Conservation (phyloP, 2,797 vertebrate species). For the Enoplosus armatus region DNA sequence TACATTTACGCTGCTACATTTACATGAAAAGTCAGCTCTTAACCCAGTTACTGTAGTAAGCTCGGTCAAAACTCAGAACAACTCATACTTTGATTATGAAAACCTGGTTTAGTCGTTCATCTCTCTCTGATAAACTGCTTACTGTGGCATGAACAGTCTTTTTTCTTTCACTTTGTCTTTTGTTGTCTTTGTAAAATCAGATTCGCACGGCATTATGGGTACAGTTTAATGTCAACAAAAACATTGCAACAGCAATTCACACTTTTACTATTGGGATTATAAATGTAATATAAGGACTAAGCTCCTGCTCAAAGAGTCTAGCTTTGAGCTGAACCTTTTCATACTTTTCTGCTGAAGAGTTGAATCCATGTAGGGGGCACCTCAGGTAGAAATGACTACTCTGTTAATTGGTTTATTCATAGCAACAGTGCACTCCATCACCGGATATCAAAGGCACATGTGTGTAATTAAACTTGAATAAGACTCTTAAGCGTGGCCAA, state of each 20-base stretch:
- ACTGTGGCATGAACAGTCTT: neutral
- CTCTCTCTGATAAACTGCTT: slow-evolving; percentile 30
- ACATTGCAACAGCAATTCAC: slow-evolving; percentile 41
- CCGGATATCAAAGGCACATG: slow-evolving; percentile 47
- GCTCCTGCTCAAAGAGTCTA: slow-evolving; percentile 23
- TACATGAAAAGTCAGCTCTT: slow-evolving; percentile 15
- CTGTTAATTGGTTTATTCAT: slow-evolving; percentile 63
- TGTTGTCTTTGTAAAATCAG: slow-evolving; percentile 46
- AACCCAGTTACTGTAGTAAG: slow-evolving; percentile 11
- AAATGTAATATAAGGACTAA: slow-evolving; percentile 48
- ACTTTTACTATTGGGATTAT: slow-evolving; percentile 56
- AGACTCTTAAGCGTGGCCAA: slow-evolving; percentile 39
- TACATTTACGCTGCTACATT: neutral
- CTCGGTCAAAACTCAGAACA: slow-evolving; percentile 4
- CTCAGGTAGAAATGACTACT: slow-evolving; percentile 59
- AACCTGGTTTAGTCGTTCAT: slow-evolving; percentile 10
- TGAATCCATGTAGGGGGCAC: slow-evolving; percentile 23
- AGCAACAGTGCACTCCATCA: slow-evolving; percentile 46
- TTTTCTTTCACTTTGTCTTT: slow-evolving; percentile 25
- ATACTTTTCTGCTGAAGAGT: slow-evolving; percentile 49
- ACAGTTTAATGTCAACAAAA: slow-evolving; percentile 53
- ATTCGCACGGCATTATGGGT: slow-evolving; percentile 22
- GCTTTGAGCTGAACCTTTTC: slow-evolving; percentile 32
- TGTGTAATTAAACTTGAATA: slow-evolving; percentile 65
- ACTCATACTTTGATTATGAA: neutral